Conservation (phyloP, 1,140 invertebrate genomes). For the Goniozus legneri region DNA sequence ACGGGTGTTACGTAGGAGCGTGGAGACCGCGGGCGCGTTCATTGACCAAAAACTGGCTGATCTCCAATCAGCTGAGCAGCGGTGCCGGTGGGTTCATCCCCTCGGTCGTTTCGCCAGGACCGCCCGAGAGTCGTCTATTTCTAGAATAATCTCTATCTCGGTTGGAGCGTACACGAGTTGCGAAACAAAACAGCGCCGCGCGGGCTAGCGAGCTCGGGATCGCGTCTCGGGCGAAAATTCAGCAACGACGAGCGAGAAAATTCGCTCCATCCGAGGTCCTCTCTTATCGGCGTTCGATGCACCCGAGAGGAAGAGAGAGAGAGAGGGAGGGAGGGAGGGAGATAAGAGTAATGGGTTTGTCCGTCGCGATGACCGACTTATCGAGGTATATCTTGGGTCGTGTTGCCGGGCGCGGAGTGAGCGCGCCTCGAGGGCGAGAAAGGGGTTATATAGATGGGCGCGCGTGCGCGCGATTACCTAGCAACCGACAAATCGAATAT, state of each 20-base stretch:
- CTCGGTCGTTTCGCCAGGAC: constrained; percentile 8
- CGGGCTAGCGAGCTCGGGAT: constrained; percentile 6
- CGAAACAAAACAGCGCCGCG: constrained; percentile 14
- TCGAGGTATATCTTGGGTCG: too few species aligned
- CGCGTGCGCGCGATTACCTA: constrained; percentile 22
- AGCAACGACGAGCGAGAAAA: background rate
- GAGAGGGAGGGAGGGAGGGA: background rate
- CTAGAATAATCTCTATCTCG: too few species aligned
- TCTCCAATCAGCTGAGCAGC: constrained; percentile 23
- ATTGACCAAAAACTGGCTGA: constrained; percentile 24
- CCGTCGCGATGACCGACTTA: too few species aligned
- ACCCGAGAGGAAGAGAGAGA: too few species aligned
- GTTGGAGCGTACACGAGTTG: constrained; percentile 5
- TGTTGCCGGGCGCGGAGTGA: too few species aligned
- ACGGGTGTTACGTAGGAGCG: too few species aligned
- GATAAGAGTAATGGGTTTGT: too few species aligned
- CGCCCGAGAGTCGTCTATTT: constrained; percentile 23
- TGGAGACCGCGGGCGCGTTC: constrained; percentile 16
- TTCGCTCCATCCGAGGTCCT: too few species aligned
- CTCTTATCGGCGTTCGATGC: too few species aligned
- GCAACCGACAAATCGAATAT: constrained; percentile 34
- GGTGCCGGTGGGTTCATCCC: constrained; percentile 8
- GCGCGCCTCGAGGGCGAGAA: background rate
- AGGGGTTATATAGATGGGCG: too few species aligned
- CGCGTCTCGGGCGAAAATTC: constrained; percentile 1